These are phyloP conservation scores for Megalopta genalis DNA, from an alignment of 1,140 invertebrate genomes.

Conservation along the genomic window DNA sequence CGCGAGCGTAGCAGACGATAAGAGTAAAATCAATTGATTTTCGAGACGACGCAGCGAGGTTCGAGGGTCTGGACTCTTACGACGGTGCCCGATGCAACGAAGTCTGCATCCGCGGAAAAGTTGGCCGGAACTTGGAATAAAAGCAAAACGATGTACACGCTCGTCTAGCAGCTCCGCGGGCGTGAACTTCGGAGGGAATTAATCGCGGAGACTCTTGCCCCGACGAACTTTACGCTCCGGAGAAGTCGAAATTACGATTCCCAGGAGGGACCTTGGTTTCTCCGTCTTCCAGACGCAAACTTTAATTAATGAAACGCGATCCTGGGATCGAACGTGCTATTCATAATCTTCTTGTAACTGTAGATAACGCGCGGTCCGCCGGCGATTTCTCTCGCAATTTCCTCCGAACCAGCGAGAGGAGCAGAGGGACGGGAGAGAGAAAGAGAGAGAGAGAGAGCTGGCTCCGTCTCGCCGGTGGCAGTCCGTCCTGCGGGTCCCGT, in stretches of 20 bases:
- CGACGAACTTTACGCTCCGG: background rate
- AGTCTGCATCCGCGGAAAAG: background rate
- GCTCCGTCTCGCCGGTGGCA: too few species aligned
- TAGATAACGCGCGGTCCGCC: background rate
- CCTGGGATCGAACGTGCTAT: constrained; percentile 7
- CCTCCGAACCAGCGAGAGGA: too few species aligned
- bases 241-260: constrained; percentile 36
- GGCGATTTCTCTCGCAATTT: too few species aligned
- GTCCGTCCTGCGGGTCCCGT: too few species aligned
- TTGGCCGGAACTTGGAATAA: constrained; percentile 2
- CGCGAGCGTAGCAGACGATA: too few species aligned
- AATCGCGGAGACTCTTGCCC: constrained; percentile 1
- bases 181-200: constrained; percentile 29
- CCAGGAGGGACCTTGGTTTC: background rate
- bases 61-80: too few species aligned
- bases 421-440: too few species aligned
- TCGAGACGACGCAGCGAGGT: too few species aligned
- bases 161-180: background rate
- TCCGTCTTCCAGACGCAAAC: background rate
- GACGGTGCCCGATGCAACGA: too few species aligned
- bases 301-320: constrained; percentile 37
- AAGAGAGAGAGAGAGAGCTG: too few species aligned
- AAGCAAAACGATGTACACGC: constrained; percentile 34
- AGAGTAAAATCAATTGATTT: too few species aligned
- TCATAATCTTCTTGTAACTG: background rate